Conservation (phyloP, 2,797 vertebrate species). For the Xenops minutus region DNA sequence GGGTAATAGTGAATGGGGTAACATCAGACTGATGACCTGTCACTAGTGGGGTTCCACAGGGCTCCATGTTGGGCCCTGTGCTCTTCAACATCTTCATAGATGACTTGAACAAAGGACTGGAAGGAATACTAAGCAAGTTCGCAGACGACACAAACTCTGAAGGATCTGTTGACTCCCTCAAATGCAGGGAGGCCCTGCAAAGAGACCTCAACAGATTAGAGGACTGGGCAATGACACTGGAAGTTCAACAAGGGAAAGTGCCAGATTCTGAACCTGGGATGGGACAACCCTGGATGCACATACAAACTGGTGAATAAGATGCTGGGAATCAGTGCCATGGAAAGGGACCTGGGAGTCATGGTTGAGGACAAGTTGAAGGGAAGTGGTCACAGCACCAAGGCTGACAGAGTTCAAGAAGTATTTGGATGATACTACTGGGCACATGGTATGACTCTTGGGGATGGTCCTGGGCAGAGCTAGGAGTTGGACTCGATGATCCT, state of each 20-base stretch:
- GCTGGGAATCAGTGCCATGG: not conserved
- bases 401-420: not conserved
- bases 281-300: not conserved
- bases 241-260: not conserved
- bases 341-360: not conserved
- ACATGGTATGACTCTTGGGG: not conserved
- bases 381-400: not conserved
- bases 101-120: not conserved
- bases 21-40: not conserved
- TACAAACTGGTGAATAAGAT: not conserved
- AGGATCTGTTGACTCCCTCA: not conserved
- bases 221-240: not conserved
- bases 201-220: not conserved
- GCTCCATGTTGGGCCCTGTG: not conserved
- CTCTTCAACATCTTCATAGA: not conserved
- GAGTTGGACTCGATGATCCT: not conserved
- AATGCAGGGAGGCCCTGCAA: not conserved
- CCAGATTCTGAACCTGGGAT: not conserved
- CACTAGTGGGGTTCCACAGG: not conserved
- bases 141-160: not conserved
- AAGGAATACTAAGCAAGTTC: not conserved
- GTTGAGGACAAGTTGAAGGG: not conserved
- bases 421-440: not conserved
- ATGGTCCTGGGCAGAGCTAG: not conserved
- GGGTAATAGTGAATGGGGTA: not conserved